Evolutionary conservation across 1,140 invertebrate genomes (phyloP).

Genomic region (Cataglyphis hispanica): DNA sequence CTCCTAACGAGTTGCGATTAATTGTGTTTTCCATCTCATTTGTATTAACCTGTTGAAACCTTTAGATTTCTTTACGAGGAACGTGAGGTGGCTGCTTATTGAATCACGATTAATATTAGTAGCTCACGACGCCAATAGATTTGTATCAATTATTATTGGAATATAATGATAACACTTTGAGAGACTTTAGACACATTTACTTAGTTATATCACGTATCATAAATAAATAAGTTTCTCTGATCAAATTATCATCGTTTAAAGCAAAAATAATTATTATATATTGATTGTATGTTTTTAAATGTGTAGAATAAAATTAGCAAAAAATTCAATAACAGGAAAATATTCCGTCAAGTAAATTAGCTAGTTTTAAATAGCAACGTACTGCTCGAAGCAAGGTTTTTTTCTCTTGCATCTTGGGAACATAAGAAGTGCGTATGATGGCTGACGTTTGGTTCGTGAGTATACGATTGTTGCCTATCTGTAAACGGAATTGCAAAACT

Average conservation of each 20-base stretch:
- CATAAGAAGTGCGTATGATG: conserved; percentile 62
- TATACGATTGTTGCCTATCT: conserved; percentile 53
- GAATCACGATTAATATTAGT: conserved; percentile 16
- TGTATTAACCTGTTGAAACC: neutral
- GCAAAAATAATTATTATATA: conserved; percentile 1
- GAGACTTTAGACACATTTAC: neutral
- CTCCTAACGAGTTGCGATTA: conserved; percentile 46
- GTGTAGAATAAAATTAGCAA: conserved; percentile 28
- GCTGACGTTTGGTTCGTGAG: conserved; percentile 55
- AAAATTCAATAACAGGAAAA: conserved; percentile 25
- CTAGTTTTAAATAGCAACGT: neutral
- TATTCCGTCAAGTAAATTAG: conserved; percentile 46
- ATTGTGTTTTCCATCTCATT: conserved; percentile 1
- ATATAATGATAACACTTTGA: neutral
- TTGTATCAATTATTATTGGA: neutral
- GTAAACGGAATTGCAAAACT: conserved; percentile 34
- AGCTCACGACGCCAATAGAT: neutral
- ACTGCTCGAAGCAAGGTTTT: conserved; percentile 39
- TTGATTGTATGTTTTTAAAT: conserved; percentile 10
- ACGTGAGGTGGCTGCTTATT: conserved; percentile 3
- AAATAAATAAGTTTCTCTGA: neutral
- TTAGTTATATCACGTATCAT: conserved; percentile 4
- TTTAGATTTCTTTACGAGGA: conserved; percentile 24
- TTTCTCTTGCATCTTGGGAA: conserved; percentile 35
- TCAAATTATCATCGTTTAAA: neutral